These are phyloP conservation scores for Cyprinodon variegatus DNA, from an alignment of 2,113 vertebrate genomes.

Conservation along the genomic window DNA sequence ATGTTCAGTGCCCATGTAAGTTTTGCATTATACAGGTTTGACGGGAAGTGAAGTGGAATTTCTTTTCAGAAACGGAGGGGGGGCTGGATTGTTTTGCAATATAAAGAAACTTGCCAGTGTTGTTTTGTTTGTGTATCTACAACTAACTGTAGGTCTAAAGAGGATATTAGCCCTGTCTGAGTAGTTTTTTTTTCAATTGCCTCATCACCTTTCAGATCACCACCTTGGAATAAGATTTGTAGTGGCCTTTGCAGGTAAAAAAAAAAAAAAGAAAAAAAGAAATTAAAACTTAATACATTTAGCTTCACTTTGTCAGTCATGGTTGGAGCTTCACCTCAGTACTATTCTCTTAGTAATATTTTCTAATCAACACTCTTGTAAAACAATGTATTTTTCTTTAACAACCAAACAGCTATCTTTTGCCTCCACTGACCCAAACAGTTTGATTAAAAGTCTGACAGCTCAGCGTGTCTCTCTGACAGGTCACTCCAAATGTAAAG, in stretches of 20 bases:
- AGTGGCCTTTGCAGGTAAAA: no score
- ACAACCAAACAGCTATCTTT: neutral
- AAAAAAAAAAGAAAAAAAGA: neutral
- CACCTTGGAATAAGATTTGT: neutral
- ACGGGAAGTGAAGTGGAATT: neutral
- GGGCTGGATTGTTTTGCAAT: no score
- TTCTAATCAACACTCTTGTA: neutral
- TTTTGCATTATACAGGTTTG: neutral
- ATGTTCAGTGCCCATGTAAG: neutral
- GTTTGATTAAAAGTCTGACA: neutral
- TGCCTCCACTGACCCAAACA: neutral
- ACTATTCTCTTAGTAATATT: neutral
- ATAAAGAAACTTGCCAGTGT: no score
- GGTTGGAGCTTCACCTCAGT: neutral
- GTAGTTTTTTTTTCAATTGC: neutral
- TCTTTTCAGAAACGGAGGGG: no score
- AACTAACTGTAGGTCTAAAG: neutral
- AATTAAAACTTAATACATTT: neutral
- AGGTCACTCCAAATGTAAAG: neutral
- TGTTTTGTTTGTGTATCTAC: neutral
- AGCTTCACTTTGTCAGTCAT: neutral
- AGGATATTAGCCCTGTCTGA: neutral
- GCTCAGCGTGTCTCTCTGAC: neutral
- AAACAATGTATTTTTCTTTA: neutral
- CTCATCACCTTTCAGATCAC: neutral